Evolutionary conservation across 2,797 vertebrate genomes (phyloP), one percentile per base, ranked within the genome.

Genomic region (Muraenolepis orangiensis): DNA sequence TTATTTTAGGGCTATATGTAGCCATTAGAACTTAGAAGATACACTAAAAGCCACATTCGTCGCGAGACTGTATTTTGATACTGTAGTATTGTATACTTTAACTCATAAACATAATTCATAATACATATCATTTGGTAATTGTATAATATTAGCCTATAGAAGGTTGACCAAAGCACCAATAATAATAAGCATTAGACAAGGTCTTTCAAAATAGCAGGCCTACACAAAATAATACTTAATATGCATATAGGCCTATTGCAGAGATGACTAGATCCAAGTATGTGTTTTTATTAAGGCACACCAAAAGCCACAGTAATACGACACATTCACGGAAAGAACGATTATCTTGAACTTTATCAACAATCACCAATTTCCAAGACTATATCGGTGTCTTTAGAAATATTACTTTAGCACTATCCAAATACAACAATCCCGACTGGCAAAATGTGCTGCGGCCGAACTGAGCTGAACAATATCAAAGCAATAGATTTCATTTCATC

Each of bases 401-500:
- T n/a, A 51, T 51, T n/a, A n/a, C n/a, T n/a, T n/a, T n/a, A 51
- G 46, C 20, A 51, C 46, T 51, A 8, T 51, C 46, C 46, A n/a
- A 51, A 51, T 51, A n/a, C 46, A 51, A 51, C 46, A 51, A 51
- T 20, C 46, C 4, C 18, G 11, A 51, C 18, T 51, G 20, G 20
- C 46, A 51, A 51, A 20, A 20, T 51, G n/a, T n/a, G 46, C 46
- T n/a, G 18, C 20, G 18, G 46, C 46, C 12, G 6, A 38, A 38
- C 36, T 38, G 36, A 38, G 36, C 36, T 38, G 32, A 34, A 34
- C 32, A 51, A 51, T 51, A 51, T 20, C 46, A 84, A 89, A 90
- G 86, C 84, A 89, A 82, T 77, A 46, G 73, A 72, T 80, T 81
- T 85, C 85, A 76, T 51, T 51, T 51, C 69, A 88, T 84, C 87